Base-by-base conservation (phyloP, 92 coral and sea anemone species). In the Pocillopora grandis region DNA sequence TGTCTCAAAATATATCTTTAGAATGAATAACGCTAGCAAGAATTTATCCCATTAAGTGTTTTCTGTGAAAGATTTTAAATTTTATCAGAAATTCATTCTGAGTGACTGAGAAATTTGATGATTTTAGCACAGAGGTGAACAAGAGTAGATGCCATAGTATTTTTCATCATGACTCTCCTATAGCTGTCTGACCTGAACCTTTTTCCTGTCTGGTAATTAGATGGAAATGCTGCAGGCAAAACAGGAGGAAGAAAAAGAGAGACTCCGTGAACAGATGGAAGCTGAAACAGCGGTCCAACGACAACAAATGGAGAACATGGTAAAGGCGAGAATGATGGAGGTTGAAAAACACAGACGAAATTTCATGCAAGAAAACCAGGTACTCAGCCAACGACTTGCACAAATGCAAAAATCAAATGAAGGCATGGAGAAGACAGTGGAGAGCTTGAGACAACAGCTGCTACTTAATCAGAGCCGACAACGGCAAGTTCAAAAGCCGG, bases 281-380 rank as follows among this genome's bases (percentile, higher is more conserved):
- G 88, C 56, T 17, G 88, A 86, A n/a, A 72, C 73, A 23, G 75
- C 66, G 60, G 73, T 67, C 75, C 90, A 87, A 63, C 79, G 79
- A 67, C 78, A 90, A 52, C 93, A 90, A 82, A 73, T 87, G 85
- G 83, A 78, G 57, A 90, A 90, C 88, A 87, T 90, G 93, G 10
- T 90, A 48, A 85, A 78, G 19, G 93, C 93, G 13, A 87, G 85
- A 85, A 86, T 86, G 90, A 36, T 60, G 21, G 42, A 78, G 76
- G 62, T 81, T 72, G 77, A 74, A 64, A 75, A 83, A 27, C 90
- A 90, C 14, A 63, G 90, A 42, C 82, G 73, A 76, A 55, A 71
- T 3, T 72, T 82, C n/a, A 62, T 82, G 72, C 79, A 63, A 72
- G 66, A 82, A 61, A 82, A 82, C 17, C 86, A 82, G 64, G 72